Conservation (phyloP, 2,113 vertebrate species). For the Saguinus imperator region DNA sequence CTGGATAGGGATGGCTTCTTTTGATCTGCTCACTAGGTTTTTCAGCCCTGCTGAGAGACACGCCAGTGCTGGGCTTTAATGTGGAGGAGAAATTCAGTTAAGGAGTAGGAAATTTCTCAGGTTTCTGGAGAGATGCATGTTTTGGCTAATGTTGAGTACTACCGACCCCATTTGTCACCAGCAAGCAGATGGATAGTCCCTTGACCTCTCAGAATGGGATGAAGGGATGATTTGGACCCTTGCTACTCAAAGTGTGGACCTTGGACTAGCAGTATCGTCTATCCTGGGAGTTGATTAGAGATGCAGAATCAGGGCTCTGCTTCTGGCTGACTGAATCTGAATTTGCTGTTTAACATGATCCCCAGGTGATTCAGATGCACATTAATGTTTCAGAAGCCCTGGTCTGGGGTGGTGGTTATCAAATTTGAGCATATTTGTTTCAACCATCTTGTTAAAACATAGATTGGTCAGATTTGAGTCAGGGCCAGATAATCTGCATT, state of each 20-base stretch:
- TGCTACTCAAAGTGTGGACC: neutral
- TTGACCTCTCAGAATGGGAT: neutral
- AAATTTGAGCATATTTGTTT: neutral
- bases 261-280: neutral
- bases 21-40: conserved; percentile 41
- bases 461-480: neutral
- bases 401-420: neutral
- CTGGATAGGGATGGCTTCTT: neutral
- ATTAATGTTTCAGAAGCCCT: neutral
- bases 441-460: neutral
- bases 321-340: neutral
- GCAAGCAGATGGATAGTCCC: neutral
- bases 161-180: neutral
- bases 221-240: neutral
- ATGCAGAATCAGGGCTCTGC: neutral
- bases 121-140: conserved; percentile 37
- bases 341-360: neutral
- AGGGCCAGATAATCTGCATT: neutral
- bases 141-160: neutral
- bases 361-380: neutral
- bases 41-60: neutral
- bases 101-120: neutral
- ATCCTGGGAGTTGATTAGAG: neutral
- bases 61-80: conserved; percentile 46
- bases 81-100: conserved; percentile 48